A percentile compares a stretch with the other conserved stretches of the same genome.
Conservation (phyloP, 2,113 vertebrate genomes). For the Micromys minutus region DNA sequence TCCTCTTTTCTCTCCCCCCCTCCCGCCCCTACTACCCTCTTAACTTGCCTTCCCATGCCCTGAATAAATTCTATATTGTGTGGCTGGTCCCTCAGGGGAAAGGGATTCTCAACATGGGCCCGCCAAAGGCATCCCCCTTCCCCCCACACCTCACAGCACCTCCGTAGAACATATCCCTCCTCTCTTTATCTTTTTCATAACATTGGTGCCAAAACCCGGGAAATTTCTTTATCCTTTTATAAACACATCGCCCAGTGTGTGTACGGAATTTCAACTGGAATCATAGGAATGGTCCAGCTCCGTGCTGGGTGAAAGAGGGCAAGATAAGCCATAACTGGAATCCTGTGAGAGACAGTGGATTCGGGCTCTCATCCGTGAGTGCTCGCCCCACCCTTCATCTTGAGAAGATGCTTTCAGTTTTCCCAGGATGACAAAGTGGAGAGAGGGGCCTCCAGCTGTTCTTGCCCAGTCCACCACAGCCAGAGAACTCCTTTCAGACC, state of each 20-base stretch:
- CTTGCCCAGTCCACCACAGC: background rate
- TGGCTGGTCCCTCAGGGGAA: too few species aligned
- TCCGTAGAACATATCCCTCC: too few species aligned
- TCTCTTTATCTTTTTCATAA: too few species aligned
- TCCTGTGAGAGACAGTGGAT: background rate
- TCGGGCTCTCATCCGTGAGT: accelerated
- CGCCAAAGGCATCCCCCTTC: too few species aligned
- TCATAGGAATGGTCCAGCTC: background rate
- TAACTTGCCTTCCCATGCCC: too few species aligned
- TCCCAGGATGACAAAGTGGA: background rate
- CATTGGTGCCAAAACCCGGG: too few species aligned
- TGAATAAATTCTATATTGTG: too few species aligned
- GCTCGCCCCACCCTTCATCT: background rate
- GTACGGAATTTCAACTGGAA: accelerated
- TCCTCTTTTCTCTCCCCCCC: too few species aligned
- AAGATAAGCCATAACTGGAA: background rate
- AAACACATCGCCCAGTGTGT: accelerated
- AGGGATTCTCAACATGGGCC: too few species aligned
- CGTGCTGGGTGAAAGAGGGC: accelerated
- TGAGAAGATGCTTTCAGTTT: background rate
- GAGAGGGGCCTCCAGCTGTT: background rate
- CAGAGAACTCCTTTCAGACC: background rate
- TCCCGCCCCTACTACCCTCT: too few species aligned
- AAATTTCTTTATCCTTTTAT: too few species aligned
- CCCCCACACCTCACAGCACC: too few species aligned